Conservation (phyloP, 1,140 invertebrate genomes). For the Drosophila fuyamai region DNA sequence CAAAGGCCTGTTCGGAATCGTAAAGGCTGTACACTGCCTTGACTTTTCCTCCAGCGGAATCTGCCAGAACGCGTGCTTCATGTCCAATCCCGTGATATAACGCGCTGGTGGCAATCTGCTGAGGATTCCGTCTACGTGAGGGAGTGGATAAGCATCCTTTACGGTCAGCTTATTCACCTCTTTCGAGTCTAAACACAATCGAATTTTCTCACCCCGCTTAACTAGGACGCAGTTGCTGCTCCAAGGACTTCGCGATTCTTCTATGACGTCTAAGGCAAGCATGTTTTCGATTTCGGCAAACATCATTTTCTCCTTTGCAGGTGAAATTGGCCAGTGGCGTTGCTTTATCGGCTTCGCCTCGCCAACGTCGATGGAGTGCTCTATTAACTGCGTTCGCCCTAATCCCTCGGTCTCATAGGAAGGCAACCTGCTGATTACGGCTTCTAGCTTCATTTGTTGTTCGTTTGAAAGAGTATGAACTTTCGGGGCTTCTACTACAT, state of each 20-base stretch:
- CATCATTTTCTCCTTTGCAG: constrained; percentile 11
- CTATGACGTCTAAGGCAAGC: neutral
- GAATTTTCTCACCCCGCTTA: constrained; percentile 3
- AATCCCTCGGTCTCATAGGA: constrained; percentile 3
- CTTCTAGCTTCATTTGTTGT: neutral
- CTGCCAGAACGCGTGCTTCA: neutral
- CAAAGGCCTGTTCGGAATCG: neutral
- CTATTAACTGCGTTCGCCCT: constrained; percentile 15
- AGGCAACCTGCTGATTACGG: neutral
- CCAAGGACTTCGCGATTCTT: constrained; percentile 33
- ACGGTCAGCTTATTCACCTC: neutral
- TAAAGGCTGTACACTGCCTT: neutral
- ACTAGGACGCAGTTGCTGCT: constrained; percentile 30
- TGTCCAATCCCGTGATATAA: neutral
- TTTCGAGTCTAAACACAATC: neutral
- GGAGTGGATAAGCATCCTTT: neutral
- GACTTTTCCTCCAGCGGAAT: neutral
- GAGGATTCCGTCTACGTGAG: neutral
- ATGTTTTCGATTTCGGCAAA: constrained; percentile 13
- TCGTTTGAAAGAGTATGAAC: no score
- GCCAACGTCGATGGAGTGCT: constrained; percentile 19
- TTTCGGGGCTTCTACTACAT: neutral
- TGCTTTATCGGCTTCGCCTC: constrained; percentile 15
- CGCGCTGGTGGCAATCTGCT: neutral
- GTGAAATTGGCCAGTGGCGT: constrained; percentile 31